These are phyloP conservation scores for Protobothrops flavoviridis DNA, from an alignment of 2,113 vertebrate genomes.

Conservation along the genomic window DNA sequence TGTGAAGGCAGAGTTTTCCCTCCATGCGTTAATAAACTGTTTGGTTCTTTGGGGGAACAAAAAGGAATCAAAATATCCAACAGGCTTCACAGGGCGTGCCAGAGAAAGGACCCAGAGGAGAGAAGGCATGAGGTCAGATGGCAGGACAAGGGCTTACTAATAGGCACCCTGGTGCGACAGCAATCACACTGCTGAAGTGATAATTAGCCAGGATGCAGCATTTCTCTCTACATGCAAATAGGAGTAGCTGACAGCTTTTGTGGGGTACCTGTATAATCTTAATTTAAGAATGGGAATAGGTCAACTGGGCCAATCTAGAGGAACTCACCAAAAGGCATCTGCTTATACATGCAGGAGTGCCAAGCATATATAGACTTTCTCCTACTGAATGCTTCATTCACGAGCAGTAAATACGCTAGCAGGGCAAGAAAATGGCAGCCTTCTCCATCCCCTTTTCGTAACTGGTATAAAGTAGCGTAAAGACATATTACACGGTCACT, in stretches of 20 bases:
- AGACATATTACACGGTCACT: not conserved
- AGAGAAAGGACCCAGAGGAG: not conserved
- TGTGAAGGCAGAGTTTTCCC: not conserved
- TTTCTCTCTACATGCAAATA: not conserved
- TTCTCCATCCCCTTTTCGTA: not conserved
- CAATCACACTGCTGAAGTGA: not conserved
- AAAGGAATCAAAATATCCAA: not conserved
- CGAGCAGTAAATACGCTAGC: not conserved
- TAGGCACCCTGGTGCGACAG: not conserved
- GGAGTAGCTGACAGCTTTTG: not conserved
- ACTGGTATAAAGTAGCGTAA: not conserved
- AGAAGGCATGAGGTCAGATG: not conserved
- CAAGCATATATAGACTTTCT: not conserved
- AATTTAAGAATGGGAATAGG: not conserved
- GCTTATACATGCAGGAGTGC: not conserved
- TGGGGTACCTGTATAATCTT: too few species aligned
- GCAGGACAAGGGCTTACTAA: not conserved
- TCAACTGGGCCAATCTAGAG: not conserved
- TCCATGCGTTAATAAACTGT: not conserved
- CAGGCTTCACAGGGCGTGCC: not conserved
- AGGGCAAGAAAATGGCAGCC: not conserved
- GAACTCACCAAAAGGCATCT: not conserved
- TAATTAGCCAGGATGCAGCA: not conserved
- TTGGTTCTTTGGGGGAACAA: not conserved
- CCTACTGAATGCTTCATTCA: not conserved